A percentile compares a stretch with the other conserved stretches of the same genome.
Conservation (phyloP, 2,888 invertebrate genomes). For the Parelbella ahira region DNA sequence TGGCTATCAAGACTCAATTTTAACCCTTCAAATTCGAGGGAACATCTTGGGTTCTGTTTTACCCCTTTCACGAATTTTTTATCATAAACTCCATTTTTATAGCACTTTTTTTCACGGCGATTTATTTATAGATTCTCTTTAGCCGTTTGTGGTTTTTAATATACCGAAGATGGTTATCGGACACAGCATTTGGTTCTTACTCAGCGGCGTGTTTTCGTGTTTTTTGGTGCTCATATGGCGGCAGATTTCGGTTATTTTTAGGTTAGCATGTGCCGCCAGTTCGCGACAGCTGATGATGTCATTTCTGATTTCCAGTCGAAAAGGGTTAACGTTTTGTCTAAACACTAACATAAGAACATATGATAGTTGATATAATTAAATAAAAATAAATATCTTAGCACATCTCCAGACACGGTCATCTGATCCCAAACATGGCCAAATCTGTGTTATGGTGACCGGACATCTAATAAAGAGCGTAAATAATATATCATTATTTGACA, state of each 20-base stretch:
- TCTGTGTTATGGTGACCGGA: no score
- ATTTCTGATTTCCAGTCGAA: slow-evolving; percentile 53
- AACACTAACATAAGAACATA: no score
- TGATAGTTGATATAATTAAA: no score
- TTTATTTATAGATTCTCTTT: slow-evolving; percentile 59
- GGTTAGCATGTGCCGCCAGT: slow-evolving; percentile 70
- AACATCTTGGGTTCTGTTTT: slow-evolving; percentile 47
- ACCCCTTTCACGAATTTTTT: slow-evolving; percentile 57
- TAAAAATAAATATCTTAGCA: no score
- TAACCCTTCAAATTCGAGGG: slow-evolving; percentile 61
- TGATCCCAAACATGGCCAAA: no score
- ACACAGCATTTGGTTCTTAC: slow-evolving; percentile 49
- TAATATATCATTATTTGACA: no score
- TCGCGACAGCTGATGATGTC: slow-evolving; percentile 75
- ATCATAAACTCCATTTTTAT: slow-evolving; percentile 46
- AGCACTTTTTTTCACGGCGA: slow-evolving; percentile 27
- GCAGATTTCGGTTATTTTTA: slow-evolving; percentile 70
- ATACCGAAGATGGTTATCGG: slow-evolving; percentile 47
- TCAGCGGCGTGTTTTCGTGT: slow-evolving; percentile 40
- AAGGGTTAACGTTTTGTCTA: slow-evolving; percentile 60
- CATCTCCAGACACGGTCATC: no score
- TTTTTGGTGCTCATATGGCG: slow-evolving; percentile 70
- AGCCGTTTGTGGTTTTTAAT: no score
- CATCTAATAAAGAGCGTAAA: no score
- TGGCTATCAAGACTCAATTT: slow-evolving; percentile 69